Evolutionary conservation across 1,140 invertebrate species (phyloP).

Genomic region (Proctacanthus coquilletti): DNA sequence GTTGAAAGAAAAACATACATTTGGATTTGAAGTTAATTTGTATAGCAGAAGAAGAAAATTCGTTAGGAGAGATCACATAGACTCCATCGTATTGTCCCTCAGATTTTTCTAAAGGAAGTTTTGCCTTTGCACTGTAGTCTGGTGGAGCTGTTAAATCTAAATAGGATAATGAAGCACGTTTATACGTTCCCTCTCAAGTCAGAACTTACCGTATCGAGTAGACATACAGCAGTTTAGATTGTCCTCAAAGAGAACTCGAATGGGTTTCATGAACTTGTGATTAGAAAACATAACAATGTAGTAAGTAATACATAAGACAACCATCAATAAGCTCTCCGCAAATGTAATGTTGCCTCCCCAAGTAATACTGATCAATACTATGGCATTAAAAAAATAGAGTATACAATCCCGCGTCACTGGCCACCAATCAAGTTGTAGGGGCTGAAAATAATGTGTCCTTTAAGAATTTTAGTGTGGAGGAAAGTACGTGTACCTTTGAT

Average conservation of each 20-base stretch:
- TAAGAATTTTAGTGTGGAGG: no score
- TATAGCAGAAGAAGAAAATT: no score
- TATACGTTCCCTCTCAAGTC: no score
- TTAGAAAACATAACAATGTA: slow-evolving; percentile 42
- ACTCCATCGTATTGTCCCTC: no score
- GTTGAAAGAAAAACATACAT: no score
- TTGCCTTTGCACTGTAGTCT: no score
- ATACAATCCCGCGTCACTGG: slow-evolving; percentile 71
- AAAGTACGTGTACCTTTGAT: slow-evolving; percentile 45
- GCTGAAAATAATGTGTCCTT: slow-evolving; percentile 45
- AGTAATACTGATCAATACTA: slow-evolving; percentile 55
- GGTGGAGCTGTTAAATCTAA: no score
- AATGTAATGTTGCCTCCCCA: slow-evolving; percentile 66
- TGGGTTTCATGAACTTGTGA: slow-evolving; percentile 32
- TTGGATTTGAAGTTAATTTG: no score
- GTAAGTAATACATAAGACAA: slow-evolving; percentile 53
- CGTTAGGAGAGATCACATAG: no score
- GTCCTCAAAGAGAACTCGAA: slow-evolving; percentile 25
- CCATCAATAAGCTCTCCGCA: slow-evolving; percentile 55
- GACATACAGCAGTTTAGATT: slow-evolving; percentile 26
- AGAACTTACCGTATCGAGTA: slow-evolving; percentile 24
- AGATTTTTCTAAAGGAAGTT: no score
- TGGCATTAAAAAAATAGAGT: slow-evolving; percentile 65
- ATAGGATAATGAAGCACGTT: no score
- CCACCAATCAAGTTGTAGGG: slow-evolving; percentile 65